A percentile compares a stretch with the other conserved stretches of the same genome.
phyloP scores from a whole-genome alignment of 2,797 vertebrate species.

The Halcyon chelicuti region DNA sequence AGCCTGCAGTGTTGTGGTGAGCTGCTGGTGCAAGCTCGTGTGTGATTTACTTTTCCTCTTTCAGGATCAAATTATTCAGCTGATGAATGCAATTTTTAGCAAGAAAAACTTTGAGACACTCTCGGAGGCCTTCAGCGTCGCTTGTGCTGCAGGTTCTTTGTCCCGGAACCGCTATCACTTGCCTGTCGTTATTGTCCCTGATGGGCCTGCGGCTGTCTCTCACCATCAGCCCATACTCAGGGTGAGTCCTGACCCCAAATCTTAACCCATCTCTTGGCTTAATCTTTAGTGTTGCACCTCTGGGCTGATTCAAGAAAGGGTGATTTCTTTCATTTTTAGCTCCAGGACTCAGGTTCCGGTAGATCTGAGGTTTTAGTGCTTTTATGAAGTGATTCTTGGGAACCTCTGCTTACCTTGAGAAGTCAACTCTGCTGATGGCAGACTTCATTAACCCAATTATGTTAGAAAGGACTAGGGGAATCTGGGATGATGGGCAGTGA shows the following conservation, averaged over 20 bases:
- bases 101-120: conserved; percentile 94
- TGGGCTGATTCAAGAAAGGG: neutral
- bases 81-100: conserved; percentile 96
- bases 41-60: neutral
- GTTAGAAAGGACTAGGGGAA: neutral
- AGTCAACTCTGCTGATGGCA: neutral
- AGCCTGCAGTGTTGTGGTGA: neutral
- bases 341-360: neutral
- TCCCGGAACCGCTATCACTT: conserved; percentile 93
- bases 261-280: neutral
- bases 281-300: neutral
- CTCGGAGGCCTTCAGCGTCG: conserved; percentile 93
- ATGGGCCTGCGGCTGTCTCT: conserved; percentile 89
- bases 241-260: conserved; percentile 73
- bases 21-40: neutral
- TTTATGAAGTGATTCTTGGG: neutral
- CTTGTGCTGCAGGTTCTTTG: conserved; percentile 86
- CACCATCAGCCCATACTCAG: conserved; percentile 90
- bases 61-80: conserved; percentile 96
- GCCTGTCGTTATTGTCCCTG: conserved; percentile 86
- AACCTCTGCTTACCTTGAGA: neutral
- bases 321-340: neutral
- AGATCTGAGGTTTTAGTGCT: neutral
- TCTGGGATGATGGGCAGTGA: neutral
- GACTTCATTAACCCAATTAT: neutral